Evolutionary conservation across 2,797 vertebrate species (phyloP).

Genomic region (Peromyscus nudipes): DNA sequence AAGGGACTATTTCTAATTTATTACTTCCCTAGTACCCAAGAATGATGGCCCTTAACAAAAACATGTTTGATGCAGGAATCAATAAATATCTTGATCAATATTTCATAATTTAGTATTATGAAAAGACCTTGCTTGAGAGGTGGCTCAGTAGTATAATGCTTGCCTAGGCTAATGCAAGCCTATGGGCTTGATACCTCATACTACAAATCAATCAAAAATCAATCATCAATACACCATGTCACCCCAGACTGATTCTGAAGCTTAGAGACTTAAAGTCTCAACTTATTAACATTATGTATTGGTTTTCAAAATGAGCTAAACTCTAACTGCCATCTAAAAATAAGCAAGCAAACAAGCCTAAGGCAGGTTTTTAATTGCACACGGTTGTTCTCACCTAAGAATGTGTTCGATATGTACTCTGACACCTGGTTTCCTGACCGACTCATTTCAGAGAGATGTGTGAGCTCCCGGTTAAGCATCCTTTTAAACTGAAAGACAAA

Average conservation of each 20-base stretch:
- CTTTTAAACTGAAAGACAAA: slow-evolving; percentile 96
- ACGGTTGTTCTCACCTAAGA: slow-evolving; percentile 94
- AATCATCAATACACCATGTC: not conserved
- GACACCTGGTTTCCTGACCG: slow-evolving; percentile 99
- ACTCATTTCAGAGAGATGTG: slow-evolving; percentile 99
- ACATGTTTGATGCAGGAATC: not conserved
- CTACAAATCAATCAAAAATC: not conserved
- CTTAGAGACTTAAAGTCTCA: not conserved
- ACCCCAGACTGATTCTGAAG: slow-evolving; percentile 18
- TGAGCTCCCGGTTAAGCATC: slow-evolving; percentile 98
- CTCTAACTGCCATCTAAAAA: not conserved
- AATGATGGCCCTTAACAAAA: not conserved
- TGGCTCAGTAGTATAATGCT: not conserved
- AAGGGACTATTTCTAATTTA: slow-evolving; percentile 17
- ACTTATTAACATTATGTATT: slow-evolving; percentile 50
- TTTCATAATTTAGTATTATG: not conserved
- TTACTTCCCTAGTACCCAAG: not conserved
- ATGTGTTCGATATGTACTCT: slow-evolving; percentile 98
- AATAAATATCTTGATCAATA: not conserved
- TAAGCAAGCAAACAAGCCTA: slow-evolving; percentile 69
- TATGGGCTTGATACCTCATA: not conserved
- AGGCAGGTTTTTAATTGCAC: not conserved
- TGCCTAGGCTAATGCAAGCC: not conserved
- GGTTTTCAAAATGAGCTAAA: slow-evolving; percentile 70
- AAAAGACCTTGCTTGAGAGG: not conserved